Conservation (phyloP, 2,888 invertebrate genomes). For the Margaritifera margaritifera region DNA sequence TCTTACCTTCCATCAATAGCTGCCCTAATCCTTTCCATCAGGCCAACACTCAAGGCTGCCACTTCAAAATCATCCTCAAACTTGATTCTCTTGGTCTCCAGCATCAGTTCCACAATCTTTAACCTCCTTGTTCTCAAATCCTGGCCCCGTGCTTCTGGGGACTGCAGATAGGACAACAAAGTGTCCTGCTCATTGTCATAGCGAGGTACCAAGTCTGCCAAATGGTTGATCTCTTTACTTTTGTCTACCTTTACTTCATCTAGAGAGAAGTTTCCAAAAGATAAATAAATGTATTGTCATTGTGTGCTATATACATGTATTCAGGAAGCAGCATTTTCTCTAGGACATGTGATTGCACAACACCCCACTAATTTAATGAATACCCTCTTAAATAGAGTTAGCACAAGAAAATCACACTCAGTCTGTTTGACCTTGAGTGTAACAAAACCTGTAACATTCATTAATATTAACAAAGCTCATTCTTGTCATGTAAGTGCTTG, state of each 20-base stretch:
- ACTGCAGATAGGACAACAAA: constrained; percentile 57
- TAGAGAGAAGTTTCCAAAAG: constrained; percentile 12
- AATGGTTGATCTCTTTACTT: constrained; percentile 44
- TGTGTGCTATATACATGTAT: no score
- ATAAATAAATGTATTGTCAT: no score
- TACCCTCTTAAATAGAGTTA: no score
- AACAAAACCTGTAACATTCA: no score
- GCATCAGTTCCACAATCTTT: constrained; percentile 49
- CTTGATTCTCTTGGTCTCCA: constrained; percentile 51
- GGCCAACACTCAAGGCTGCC: constrained; percentile 54
- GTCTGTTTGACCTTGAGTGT: no score
- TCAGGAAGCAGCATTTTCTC: no score
- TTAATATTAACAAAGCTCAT: no score
- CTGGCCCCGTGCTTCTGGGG: constrained; percentile 41
- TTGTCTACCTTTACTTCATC: constrained; percentile 42
- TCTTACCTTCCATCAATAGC: constrained; percentile 44
- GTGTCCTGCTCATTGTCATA: constrained; percentile 60
- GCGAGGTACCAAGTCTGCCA: constrained; percentile 61
- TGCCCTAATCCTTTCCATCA: constrained; percentile 59
- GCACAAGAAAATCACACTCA: no score
- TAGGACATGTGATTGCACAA: no score
- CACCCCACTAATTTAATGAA: no score
- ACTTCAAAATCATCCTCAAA: constrained; percentile 60
- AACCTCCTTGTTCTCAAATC: constrained; percentile 42
- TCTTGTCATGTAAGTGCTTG: no score